phyloP scores from a whole-genome alignment of 2,113 vertebrate species.

The Peromyscus leucopus region DNA sequence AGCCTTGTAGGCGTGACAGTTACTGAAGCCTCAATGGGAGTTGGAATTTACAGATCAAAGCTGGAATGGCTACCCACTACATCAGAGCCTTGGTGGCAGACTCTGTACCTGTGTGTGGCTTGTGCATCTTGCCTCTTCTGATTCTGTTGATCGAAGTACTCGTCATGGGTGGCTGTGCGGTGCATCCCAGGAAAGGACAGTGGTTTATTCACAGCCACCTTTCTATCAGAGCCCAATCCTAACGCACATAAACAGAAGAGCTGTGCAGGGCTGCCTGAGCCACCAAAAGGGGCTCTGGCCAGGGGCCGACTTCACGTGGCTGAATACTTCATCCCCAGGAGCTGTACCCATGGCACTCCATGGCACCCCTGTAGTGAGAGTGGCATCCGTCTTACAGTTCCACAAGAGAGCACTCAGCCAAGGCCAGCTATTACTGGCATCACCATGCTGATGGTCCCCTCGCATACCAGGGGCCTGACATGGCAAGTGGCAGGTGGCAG shows the following conservation, averaged over 20 bases:
- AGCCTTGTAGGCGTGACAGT: no score
- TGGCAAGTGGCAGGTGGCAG: fast-evolving
- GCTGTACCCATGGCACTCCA: not conserved
- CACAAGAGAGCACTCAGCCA: no score
- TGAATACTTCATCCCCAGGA: not conserved
- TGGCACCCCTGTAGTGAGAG: not conserved
- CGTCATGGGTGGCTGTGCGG: fast-evolving
- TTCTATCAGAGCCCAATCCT: not conserved
- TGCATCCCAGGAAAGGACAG: fast-evolving
- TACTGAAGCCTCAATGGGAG: no score
- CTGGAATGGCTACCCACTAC: no score
- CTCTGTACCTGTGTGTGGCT: fast-evolving
- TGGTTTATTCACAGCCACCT: not conserved
- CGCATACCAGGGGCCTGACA: no score
- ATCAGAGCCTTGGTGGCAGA: not conserved
- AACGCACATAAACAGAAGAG: fast-evolving
- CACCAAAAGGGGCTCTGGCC: not conserved
- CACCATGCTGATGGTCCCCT: no score
- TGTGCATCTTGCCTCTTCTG: not conserved
- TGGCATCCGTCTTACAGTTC: no score
- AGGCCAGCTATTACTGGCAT: no score
- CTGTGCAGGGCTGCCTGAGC: no score
- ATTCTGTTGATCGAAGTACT: not conserved
- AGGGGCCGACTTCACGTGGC: not conserved
- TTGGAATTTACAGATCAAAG: no score